Evolutionary conservation across 1,140 invertebrate genomes (phyloP), one percentile per base, ranked within the genome.

Genomic region (Bombus breviceps): DNA sequence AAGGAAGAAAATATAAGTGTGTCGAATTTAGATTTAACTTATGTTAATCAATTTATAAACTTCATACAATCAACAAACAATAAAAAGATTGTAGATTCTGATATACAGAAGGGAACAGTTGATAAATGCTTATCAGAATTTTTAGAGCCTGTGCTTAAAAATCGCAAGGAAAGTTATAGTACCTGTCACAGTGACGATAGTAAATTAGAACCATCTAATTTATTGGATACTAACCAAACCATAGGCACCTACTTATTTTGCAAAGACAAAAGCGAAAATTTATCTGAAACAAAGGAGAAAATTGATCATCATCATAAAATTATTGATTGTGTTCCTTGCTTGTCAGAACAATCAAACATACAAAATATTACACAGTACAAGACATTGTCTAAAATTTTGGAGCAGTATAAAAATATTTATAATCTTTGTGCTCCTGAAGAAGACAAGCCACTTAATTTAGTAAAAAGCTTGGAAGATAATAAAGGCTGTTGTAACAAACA

Each of bases 361-460:
- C 41, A 75, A 74, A 80, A 75, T 69, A 73, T 74, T 62, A 78
- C 43, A 47, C 39, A 62, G 28, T 53, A 72, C 66, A 72, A 72
- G 64, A n/a, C 68, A 28, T 66, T 69, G 37, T 82, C 82, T 2
- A 39, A 90, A 64, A 83, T 66, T 72, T 77, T 89, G 73, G 66
- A 73, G 32, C 71, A 77, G 10, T 81, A 28, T 83, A 82, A 73
- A 80, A 57, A 64, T 86, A 39, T 68, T 81, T 82, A 53, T 32
- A 74, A 85, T 15, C 28, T 72, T 74, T 85, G 25, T 53, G 41
- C 25, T 86, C 73, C 79, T 68, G 64, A 69, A 59, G 41, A 87
- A 77, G 64, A 83, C 22, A 75, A 90, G 41, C 82, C 83, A 37
- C 75, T 90, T 80, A 80, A 90, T 86, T 88, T 90, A 85, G 28